These are phyloP conservation scores for Limnothrissa miodon DNA, from an alignment of 2,113 vertebrate species.

Conservation along the genomic window DNA sequence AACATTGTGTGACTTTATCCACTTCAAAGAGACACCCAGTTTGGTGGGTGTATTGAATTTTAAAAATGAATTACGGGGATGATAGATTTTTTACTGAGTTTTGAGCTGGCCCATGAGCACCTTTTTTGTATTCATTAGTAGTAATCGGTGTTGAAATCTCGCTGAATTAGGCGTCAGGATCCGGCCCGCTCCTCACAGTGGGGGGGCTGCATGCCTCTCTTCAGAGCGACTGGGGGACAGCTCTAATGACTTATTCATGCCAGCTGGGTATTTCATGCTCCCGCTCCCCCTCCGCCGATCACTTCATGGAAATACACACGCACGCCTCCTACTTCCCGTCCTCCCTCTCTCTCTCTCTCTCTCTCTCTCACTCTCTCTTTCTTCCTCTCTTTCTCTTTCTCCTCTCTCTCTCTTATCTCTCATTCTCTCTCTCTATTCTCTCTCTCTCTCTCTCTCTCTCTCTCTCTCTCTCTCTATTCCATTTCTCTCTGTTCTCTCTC, in stretches of 20 bases:
- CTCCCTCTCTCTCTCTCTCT: not conserved
- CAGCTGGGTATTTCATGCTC: constrained; percentile 28
- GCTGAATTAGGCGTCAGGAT: constrained; percentile 37
- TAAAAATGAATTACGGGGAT: not conserved
- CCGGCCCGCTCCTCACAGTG: constrained; percentile 27
- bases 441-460: not conserved
- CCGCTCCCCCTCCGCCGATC: constrained; percentile 38
- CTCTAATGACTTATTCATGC: constrained; percentile 59
- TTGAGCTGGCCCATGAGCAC: not conserved
- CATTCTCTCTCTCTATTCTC: not conserved
- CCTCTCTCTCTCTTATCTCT: not conserved
- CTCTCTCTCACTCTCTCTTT: not conserved
- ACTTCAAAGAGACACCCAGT: not conserved
- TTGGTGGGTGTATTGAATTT: not conserved
- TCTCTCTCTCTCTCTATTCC: not conserved
- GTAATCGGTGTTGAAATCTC: constrained; percentile 40
- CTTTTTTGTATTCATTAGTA: constrained; percentile 40
- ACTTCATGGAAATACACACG: constrained; percentile 26
- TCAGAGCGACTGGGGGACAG: constrained; percentile 26
- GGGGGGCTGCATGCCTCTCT: constrained; percentile 22
- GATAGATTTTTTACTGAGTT: not conserved
- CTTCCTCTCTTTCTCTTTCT: not conserved
- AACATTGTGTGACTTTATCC: no score
- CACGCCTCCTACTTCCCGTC: constrained; percentile 5
- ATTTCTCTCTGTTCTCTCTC: not conserved